A percentile compares a stretch with the other conserved stretches of the same genome.
These are phyloP conservation scores for Tadarida brasiliensis DNA, from an alignment of 2,797 vertebrate genomes.

Conservation along the genomic window DNA sequence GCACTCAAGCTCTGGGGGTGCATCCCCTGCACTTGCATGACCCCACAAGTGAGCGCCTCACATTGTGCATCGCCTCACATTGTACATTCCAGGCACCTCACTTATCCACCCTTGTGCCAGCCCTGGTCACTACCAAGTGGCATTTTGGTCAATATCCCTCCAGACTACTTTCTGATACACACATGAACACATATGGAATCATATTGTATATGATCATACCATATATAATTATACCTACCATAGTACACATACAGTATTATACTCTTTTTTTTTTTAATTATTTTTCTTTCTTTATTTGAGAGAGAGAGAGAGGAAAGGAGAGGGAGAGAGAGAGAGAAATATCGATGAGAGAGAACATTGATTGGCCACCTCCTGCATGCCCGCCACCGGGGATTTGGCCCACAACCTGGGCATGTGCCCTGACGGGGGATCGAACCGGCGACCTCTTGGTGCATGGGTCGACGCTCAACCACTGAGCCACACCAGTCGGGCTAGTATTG, in stretches of 20 bases:
- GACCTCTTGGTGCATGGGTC: too few species aligned
- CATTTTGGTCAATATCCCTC: neutral
- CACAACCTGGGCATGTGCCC: too few species aligned
- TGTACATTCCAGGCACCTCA: neutral
- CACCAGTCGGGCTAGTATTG: too few species aligned
- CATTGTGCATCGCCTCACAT: rapidly evolving
- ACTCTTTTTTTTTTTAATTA: neutral
- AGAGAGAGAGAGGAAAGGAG: too few species aligned
- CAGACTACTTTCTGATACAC: neutral
- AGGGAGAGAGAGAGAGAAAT: too few species aligned
- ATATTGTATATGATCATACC: neutral
- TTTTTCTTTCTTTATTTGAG: too few species aligned
- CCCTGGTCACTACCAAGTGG: neutral
- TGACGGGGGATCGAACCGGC: too few species aligned
- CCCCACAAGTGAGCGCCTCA: neutral
- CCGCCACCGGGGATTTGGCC: too few species aligned
- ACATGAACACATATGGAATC: neutral
- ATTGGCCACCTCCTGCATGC: too few species aligned
- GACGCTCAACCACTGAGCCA: too few species aligned
- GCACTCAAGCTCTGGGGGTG: neutral
- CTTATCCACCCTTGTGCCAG: neutral
- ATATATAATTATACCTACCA: neutral
- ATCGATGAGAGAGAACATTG: too few species aligned
- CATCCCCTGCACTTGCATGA: neutral
- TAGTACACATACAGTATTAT: neutral